Evolutionary conservation across 2,797 vertebrate species (phyloP), one percentile per base, ranked within the genome.

Genomic region (Fundulus diaphanus): DNA sequence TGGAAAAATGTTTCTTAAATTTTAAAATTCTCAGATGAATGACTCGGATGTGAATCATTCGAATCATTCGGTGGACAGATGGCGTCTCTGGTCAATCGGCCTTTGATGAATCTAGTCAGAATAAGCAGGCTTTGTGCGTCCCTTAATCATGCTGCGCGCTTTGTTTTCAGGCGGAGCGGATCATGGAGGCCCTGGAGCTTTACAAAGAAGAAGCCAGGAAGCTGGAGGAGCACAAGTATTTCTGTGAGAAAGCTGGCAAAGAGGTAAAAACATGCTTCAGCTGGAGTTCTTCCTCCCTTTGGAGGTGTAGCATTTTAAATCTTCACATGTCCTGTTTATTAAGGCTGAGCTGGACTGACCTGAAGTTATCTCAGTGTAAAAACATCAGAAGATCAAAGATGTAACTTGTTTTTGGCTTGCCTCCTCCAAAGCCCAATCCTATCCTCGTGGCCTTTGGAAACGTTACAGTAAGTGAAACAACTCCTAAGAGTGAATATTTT

Each of bases 141-240:
- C 24, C 0, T 49, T 71, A 22, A 61, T 67, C 31, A 74, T 3
- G 0, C 52, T 57, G n/a, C 79, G 59, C 22, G 22, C 2, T 82
- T 35, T 27, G 8, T 76, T 33, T 56, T 5, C 87, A 99, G 98
- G 96, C 98, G 0, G 98, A 99, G 92, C 93, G 93, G 72, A 97
- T 99, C 91, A 99, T 99, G 98, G 98, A 99, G 92, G 98, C 98
- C 59, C 71, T 99, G 0, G 98, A 99, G 82, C 92, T 99, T 0
- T 96, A 97, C 85, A 94, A 94, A 83, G 96, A 96, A 59, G 98
- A 99, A 89, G 95, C 24, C 66, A 94, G 92, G 77, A 98, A 97
- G 88, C 84, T 95, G 80, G 95, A 96, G 70, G 97, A 97, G 65
- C 96, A 98, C 81, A 94, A 87, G 82, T 95, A 92, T 9, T 93